Evolutionary conservation across 2,888 invertebrate species (phyloP).

Genomic region (Scrobipalpa costella): DNA sequence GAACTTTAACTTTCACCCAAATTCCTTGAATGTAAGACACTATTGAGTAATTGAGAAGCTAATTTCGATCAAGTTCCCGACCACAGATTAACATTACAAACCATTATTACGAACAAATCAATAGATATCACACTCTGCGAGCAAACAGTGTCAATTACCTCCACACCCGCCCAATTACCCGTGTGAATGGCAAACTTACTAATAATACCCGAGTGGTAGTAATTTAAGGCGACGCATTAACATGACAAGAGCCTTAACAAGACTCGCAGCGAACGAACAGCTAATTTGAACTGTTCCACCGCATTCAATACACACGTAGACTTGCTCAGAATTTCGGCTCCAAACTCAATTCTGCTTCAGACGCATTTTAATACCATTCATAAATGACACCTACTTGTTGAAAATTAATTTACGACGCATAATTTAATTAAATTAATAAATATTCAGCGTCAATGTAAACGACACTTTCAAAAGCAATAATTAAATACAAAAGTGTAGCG

Average conservation of each 20-base stretch:
- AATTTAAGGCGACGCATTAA: slow-evolving; percentile 45
- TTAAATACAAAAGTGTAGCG: neutral
- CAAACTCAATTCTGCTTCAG: slow-evolving; percentile 2
- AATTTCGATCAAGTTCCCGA: neutral
- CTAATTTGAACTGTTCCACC: slow-evolving; percentile 44
- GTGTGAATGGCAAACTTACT: slow-evolving; percentile 42
- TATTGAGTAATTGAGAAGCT: neutral
- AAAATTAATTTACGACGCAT: neutral
- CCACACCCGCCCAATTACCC: slow-evolving; percentile 43
- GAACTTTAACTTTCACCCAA: no score
- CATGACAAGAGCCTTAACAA: slow-evolving; percentile 65
- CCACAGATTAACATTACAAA: neutral
- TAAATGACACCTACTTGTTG: neutral
- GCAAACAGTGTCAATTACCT: slow-evolving; percentile 46
- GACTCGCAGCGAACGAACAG: slow-evolving; percentile 48
- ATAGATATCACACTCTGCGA: slow-evolving; percentile 35
- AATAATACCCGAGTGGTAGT: slow-evolving; percentile 42
- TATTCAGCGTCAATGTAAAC: neutral
- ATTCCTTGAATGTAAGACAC: no score
- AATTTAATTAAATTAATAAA: slow-evolving; percentile 6
- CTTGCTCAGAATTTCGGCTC: neutral
- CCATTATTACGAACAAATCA: slow-evolving; percentile 32
- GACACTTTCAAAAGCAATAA: slow-evolving; percentile 1
- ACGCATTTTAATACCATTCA: neutral
- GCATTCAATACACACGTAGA: slow-evolving; percentile 23